Conservation (phyloP, 1,140 invertebrate species). For the Bicyclus anynana region DNA sequence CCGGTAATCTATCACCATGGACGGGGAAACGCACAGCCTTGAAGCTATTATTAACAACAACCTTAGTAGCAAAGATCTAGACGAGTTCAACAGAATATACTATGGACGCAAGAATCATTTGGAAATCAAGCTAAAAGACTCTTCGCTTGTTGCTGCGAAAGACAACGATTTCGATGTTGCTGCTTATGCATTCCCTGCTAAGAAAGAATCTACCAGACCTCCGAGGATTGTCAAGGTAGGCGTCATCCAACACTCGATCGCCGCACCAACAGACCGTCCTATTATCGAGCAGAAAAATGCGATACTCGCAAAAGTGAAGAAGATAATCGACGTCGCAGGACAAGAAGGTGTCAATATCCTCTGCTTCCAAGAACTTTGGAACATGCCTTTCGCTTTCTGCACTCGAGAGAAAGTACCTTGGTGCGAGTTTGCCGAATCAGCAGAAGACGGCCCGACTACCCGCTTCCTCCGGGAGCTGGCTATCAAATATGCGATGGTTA, state of each 20-base stretch:
- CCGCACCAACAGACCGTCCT: constrained; percentile 85
- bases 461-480: constrained; percentile 90
- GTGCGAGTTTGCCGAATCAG: constrained; percentile 98
- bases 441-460: constrained; percentile 92
- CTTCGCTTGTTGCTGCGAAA: constrained; percentile 55
- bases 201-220: constrained; percentile 82
- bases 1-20: constrained; percentile 37
- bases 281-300: constrained; percentile 89
- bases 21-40: constrained; percentile 62
- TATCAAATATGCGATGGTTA: constrained; percentile 94
- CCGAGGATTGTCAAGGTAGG: constrained; percentile 90
- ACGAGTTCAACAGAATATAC: constrained; percentile 86
- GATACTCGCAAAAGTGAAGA: constrained; percentile 87
- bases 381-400: constrained; percentile 99
- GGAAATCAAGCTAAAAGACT: constrained; percentile 57
- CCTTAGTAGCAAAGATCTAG: constrained; percentile 80
- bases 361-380: constrained; percentile 98
- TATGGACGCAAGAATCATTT: constrained; percentile 80
- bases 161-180: constrained; percentile 87
- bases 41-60: constrained; percentile 66
- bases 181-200: constrained; percentile 84
- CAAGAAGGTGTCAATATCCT: constrained; percentile 91
- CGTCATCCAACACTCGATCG: constrained; percentile 94
- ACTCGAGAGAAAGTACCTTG: constrained; percentile 97
- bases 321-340: constrained; percentile 90